Percentiles rank a stretch among this genome's conserved stretches.
These are phyloP conservation scores for Pelobates cultripes DNA, from an alignment of 2,797 vertebrate species.

Conservation along the genomic window DNA sequence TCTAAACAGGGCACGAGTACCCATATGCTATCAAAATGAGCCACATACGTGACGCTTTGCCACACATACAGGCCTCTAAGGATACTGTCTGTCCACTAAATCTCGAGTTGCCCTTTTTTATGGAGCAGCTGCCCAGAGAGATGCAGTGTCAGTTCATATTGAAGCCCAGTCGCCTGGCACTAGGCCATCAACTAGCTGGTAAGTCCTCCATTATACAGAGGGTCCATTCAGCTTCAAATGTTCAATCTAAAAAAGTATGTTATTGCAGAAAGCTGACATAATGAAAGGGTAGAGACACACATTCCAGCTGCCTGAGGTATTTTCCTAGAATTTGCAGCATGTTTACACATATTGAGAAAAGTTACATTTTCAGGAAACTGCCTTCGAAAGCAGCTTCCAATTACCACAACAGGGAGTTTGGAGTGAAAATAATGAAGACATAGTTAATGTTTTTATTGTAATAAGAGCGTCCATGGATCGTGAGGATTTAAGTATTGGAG, in stretches of 20 bases:
- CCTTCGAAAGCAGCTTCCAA: constrained; percentile 47
- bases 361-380: constrained; percentile 55
- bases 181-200: constrained; percentile 79
- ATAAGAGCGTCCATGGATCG: not conserved
- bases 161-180: constrained; percentile 81
- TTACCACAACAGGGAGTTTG: constrained; percentile 44
- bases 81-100: constrained; percentile 71
- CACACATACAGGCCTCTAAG: constrained; percentile 68
- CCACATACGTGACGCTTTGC: constrained; percentile 81
- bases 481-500: not conserved
- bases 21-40: constrained; percentile 96
- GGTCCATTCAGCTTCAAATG: not conserved
- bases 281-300: not conserved
- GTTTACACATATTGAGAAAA: constrained; percentile 46
- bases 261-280: constrained; percentile 40
- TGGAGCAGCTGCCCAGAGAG: constrained; percentile 88
- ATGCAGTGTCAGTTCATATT: constrained; percentile 94
- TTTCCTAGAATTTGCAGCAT: constrained; percentile 13
- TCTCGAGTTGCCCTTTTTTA: constrained; percentile 79
- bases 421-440: not conserved
- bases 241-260: constrained; percentile 33
- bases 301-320: constrained; percentile 20
- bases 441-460: not conserved
- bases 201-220: constrained; percentile 56
- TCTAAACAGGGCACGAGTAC: constrained; percentile 88